A percentile compares a stretch with the other conserved stretches of the same genome.
phyloP scores from a whole-genome alignment of 2,113 vertebrate genomes.

The Myrmecophaga tridactyla region DNA sequence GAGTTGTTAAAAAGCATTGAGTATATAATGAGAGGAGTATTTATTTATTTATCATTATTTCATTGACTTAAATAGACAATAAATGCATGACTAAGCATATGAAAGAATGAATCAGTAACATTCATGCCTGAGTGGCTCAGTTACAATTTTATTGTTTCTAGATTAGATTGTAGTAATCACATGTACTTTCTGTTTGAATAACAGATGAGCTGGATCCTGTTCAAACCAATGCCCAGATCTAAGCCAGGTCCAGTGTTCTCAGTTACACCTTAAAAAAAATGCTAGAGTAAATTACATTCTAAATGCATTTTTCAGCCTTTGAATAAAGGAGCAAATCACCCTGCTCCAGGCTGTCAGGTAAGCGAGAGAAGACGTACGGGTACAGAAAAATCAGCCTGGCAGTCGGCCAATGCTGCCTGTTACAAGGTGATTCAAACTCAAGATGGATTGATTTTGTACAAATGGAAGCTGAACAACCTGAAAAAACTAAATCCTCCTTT shows the following conservation, averaged over 20 bases:
- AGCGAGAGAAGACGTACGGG: neutral
- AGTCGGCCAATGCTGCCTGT: neutral
- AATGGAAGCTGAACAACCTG: neutral
- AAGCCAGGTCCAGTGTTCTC: neutral
- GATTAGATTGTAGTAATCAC: conserved; percentile 47
- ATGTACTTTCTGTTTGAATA: conserved; percentile 33
- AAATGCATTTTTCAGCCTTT: neutral
- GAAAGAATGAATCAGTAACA: conserved; percentile 72
- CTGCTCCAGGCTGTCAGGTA: neutral
- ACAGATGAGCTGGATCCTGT: neutral
- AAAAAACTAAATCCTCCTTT: neutral
- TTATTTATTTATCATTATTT: conserved; percentile 67
- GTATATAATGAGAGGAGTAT: neutral
- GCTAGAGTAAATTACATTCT: neutral
- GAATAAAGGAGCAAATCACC: neutral
- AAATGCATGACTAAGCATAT: conserved; percentile 67
- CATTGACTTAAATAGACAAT: conserved; percentile 77
- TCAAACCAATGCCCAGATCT: neutral
- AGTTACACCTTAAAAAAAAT: neutral
- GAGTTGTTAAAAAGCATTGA: neutral
- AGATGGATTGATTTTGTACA: neutral
- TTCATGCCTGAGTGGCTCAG: conserved; percentile 58
- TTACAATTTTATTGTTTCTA: conserved; percentile 68
- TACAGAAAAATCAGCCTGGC: neutral
- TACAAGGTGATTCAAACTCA: neutral